Base-by-base conservation (phyloP, 2,888 invertebrate genomes). In the Morinoia aosen region DNA sequence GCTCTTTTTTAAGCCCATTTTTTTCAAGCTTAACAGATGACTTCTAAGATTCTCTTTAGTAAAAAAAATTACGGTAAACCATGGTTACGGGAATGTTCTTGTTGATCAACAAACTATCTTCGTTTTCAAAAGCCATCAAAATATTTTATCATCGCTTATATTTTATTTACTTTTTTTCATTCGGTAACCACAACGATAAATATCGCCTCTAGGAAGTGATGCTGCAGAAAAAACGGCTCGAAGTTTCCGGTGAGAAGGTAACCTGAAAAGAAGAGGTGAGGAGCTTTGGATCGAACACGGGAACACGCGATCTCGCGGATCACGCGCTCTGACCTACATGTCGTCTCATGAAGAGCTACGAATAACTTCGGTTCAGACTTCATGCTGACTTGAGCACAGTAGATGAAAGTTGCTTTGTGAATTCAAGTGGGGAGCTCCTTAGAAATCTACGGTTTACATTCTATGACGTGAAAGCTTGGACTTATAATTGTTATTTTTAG, bases 271-370 rank as follows among this genome's bases (percentile, higher is more conserved):
- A 90, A 19, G 16, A 39, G 90, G 48, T 48, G 90, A 40, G 40
- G 88, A 88, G 39, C 90, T 90, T 90, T 90, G 14, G 90, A 39
- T 48, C 40, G 40, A 39, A 16, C 40, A 16, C 90, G 19, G 14
- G 40, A 90, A 90, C 90, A 90, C 90, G 90, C 90, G 90, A 90
- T 90, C 90, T 48, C 90, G 90, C 14, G 90, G 90, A 90, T 90
- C 90, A 39, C 90, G 90, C 39, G 90, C 90, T 90, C 12, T 90
- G 90, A 90, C 90, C 90, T 90, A 90, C 90, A 90, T 90, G 90
- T 40, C 90, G 40, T 90, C 90, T 40, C 39, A 76, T 16, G 90
- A 90, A 90, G 39, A 90, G 48, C 90, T 90, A 48, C 48, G 90
- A 90, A 90, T 90, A 90, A 90, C 90, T 90, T 90, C 90, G 19